phyloP scores from a whole-genome alignment of 2,888 invertebrate genomes.

The Ellobium chinense region DNA sequence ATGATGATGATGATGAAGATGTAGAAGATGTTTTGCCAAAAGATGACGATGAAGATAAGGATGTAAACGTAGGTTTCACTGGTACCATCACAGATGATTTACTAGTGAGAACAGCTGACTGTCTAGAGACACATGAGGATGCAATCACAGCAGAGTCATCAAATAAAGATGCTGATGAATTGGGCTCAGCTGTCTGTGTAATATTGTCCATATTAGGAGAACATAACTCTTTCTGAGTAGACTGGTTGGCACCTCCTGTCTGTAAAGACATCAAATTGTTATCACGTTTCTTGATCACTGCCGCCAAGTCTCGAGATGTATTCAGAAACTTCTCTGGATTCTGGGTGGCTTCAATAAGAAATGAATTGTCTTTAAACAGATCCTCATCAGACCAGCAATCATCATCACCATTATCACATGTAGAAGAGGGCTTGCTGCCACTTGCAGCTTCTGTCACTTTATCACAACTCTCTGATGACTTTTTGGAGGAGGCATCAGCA shows the following conservation, averaged over 20 bases:
- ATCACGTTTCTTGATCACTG: not conserved
- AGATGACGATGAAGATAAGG: not conserved
- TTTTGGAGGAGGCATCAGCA: too few species aligned
- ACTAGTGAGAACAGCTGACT: not conserved
- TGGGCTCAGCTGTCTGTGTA: not conserved
- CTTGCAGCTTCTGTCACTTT: not conserved
- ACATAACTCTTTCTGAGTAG: too few species aligned
- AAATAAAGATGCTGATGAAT: not conserved
- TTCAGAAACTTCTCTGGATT: constrained; percentile 39
- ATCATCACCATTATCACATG: not conserved
- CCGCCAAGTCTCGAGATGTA: not conserved
- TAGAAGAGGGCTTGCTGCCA: not conserved
- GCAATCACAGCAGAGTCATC: constrained; percentile 11
- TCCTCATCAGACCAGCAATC: constrained; percentile 44
- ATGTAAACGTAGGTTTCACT: too few species aligned
- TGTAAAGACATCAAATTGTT: not conserved
- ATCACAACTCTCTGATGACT: not conserved
- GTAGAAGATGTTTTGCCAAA: not conserved
- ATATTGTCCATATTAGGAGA: too few species aligned
- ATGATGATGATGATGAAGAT: not conserved
- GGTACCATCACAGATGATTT: not conserved
- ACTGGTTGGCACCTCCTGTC: not conserved
- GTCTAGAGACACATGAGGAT: not conserved
- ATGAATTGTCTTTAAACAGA: constrained; percentile 41
- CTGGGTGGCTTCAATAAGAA: constrained; percentile 43